Conservation (phyloP, 2,113 vertebrate genomes). For the Dendrocopos noguchii region DNA sequence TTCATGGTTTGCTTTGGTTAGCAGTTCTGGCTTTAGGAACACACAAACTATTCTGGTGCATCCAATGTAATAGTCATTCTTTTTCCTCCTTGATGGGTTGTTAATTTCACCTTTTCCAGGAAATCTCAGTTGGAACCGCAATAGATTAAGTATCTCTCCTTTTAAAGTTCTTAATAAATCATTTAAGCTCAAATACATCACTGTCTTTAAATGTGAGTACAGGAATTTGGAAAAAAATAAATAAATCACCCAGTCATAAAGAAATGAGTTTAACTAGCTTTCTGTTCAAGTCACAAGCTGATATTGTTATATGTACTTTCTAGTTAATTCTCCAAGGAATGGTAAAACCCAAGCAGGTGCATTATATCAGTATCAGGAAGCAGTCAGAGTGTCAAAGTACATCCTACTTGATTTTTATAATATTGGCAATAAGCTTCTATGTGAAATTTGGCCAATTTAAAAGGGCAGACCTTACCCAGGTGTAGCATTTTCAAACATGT, state of each 20-base stretch:
- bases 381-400: not conserved
- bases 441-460: not conserved
- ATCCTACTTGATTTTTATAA: not conserved
- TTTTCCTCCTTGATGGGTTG: not conserved
- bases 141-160: not conserved
- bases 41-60: not conserved
- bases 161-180: not conserved
- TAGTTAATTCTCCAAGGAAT: not conserved
- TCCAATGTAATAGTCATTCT: not conserved
- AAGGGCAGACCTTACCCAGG: not conserved
- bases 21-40: not conserved
- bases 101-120: not conserved
- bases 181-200: not conserved
- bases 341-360: not conserved
- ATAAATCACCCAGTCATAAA: not conserved
- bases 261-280: not conserved
- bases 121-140: not conserved
- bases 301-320: not conserved
- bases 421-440: not conserved
- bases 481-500: not conserved
- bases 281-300: not conserved
- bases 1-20: not conserved
- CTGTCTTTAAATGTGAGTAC: not conserved
- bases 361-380: not conserved
- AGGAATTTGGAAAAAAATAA: not conserved